phyloP scores from a whole-genome alignment of 2,113 vertebrate species.

The Malaclemys terrapin region DNA sequence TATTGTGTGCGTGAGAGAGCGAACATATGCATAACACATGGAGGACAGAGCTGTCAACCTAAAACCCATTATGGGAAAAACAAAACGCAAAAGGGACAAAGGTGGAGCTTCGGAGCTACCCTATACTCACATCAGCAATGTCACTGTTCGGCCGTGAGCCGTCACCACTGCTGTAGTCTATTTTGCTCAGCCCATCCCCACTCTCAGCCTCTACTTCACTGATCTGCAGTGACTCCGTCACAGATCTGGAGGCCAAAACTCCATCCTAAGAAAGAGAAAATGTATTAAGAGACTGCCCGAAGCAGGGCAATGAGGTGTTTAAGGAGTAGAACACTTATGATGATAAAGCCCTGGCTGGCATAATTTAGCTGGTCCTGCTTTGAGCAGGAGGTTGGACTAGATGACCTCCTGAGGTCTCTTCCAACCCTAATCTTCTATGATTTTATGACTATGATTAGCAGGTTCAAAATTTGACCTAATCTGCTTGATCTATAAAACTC shows the following conservation, averaged over 20 bases:
- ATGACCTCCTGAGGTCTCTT: no score
- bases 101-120: neutral
- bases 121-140: constrained; percentile 78
- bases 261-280: constrained; percentile 72
- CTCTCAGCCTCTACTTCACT: constrained; percentile 84
- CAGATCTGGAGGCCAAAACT: constrained; percentile 61
- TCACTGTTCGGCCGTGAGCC: constrained; percentile 78
- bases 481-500: neutral
- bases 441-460: neutral
- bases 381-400: no score
- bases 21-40: accelerated
- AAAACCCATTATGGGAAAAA: neutral
- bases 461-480: neutral
- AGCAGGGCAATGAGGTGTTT: neutral
- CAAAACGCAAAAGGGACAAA: neutral
- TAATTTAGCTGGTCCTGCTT: no score
- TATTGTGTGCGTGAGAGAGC: neutral
- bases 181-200: constrained; percentile 70
- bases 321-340: neutral
- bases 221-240: constrained; percentile 73
- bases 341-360: no score
- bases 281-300: neutral
- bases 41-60: neutral
- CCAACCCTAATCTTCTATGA: no score
- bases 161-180: constrained; percentile 77